Conservation (phyloP, 2,888 invertebrate genomes). For the Mesorhabditis spiculigera region DNA sequence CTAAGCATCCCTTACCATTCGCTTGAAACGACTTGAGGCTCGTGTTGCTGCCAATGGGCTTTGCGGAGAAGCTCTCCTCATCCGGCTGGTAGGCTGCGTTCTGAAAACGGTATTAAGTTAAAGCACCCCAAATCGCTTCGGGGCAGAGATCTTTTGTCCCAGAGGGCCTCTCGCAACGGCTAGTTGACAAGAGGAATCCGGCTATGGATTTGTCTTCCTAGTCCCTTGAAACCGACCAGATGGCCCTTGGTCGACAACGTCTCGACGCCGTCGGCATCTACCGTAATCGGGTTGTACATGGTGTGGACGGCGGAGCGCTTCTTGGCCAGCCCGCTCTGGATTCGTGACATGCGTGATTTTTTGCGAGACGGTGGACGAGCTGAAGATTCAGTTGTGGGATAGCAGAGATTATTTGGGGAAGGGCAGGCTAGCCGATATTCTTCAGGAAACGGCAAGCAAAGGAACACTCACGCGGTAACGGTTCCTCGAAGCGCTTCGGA, state of each 20-base stretch:
- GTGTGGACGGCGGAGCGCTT: not conserved
- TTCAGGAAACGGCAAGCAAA: too few species aligned
- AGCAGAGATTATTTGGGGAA: too few species aligned
- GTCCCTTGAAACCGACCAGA: not conserved
- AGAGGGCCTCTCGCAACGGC: too few species aligned
- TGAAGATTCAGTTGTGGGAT: not conserved
- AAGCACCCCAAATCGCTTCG: not conserved
- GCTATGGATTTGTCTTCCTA: too few species aligned
- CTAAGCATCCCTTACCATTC: not conserved
- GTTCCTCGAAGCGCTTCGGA: too few species aligned
- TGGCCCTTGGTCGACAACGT: not conserved
- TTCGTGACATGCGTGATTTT: not conserved
- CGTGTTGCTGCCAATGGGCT: not conserved
- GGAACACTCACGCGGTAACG: too few species aligned
- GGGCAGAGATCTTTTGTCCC: too few species aligned
- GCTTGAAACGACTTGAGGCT: not conserved
- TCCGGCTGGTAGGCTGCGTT: not conserved
- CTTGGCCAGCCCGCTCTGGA: constrained; percentile 2
- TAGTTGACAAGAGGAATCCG: too few species aligned
- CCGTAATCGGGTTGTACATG: too few species aligned
- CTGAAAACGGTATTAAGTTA: not conserved
- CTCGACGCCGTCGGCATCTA: not conserved
- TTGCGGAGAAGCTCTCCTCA: not conserved
- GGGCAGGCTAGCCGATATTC: too few species aligned
- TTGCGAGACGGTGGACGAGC: not conserved